Evolutionary conservation across 2,888 invertebrate species (phyloP).

Genomic region (Bedellia somnulentella): DNA sequence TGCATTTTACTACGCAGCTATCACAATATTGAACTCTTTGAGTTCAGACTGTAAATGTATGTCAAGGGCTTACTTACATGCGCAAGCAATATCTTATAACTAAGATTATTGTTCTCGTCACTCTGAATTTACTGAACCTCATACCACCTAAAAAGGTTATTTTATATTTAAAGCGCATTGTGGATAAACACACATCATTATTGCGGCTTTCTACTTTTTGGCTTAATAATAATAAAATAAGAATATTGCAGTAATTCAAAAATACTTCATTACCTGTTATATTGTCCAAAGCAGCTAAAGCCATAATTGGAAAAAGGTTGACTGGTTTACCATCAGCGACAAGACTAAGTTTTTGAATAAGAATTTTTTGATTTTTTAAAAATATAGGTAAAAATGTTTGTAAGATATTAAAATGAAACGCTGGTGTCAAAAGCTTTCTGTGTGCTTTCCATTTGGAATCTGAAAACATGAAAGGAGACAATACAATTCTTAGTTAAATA

Average conservation of each 20-base stretch:
- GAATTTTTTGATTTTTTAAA: conserved; percentile 61
- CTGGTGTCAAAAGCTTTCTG: conserved; percentile 73
- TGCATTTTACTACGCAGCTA: too few species aligned
- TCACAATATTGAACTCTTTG: too few species aligned
- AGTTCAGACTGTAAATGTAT: too few species aligned
- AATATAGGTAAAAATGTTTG: conserved; percentile 73
- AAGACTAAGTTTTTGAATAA: conserved; percentile 55
- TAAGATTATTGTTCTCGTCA: too few species aligned
- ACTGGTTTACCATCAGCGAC: conserved; percentile 37
- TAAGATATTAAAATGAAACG: conserved; percentile 78
- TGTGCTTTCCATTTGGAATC: conserved; percentile 64
- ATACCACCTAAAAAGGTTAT: too few species aligned
- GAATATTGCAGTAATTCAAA: not conserved
- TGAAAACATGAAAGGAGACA: conserved; percentile 14
- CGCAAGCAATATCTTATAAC: too few species aligned
- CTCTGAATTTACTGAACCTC: too few species aligned
- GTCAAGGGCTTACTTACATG: too few species aligned
- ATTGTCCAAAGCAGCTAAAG: conserved; percentile 55
- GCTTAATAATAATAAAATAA: not conserved
- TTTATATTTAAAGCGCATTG: too few species aligned
- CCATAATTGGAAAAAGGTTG: conserved; percentile 64
- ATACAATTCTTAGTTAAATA: too few species aligned
- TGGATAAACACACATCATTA: too few species aligned
- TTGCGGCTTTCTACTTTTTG: too few species aligned
- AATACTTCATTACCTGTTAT: conserved; percentile 40